phyloP scores from a whole-genome alignment of 2,113 vertebrate species.

The Aptenodytes patagonicus region DNA sequence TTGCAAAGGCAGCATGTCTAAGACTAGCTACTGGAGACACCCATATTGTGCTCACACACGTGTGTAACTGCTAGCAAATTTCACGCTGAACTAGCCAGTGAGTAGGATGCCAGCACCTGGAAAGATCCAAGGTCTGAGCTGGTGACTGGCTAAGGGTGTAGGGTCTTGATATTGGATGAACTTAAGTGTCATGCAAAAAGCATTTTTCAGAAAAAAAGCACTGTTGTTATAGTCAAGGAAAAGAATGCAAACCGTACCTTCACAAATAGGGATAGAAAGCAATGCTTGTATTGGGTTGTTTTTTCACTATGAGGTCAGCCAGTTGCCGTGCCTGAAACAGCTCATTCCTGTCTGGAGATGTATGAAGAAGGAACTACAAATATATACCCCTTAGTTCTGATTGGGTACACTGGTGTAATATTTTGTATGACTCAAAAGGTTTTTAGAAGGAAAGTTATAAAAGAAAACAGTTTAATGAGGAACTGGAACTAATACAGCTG shows the following conservation, averaged over 20 bases:
- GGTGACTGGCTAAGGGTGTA: background rate
- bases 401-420: background rate
- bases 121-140: background rate
- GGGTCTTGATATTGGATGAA: background rate
- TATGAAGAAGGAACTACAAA: background rate
- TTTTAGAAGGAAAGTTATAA: background rate
- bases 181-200: background rate
- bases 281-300: background rate
- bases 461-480: background rate
- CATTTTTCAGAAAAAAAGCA: background rate
- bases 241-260: background rate
- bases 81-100: background rate
- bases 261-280: background rate
- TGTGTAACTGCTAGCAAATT: background rate
- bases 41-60: accelerated
- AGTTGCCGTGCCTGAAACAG: background rate
- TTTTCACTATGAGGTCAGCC: background rate
- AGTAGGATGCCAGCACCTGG: background rate
- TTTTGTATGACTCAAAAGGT: background rate
- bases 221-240: background rate
- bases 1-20: background rate
- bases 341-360: background rate
- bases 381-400: background rate
- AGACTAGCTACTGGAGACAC: background rate
- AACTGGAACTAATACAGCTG: background rate